A percentile compares a stretch with the other conserved stretches of the same genome.
Evolutionary conservation across 1,140 invertebrate species (phyloP).

Genomic region (Anoplophora glabripennis): DNA sequence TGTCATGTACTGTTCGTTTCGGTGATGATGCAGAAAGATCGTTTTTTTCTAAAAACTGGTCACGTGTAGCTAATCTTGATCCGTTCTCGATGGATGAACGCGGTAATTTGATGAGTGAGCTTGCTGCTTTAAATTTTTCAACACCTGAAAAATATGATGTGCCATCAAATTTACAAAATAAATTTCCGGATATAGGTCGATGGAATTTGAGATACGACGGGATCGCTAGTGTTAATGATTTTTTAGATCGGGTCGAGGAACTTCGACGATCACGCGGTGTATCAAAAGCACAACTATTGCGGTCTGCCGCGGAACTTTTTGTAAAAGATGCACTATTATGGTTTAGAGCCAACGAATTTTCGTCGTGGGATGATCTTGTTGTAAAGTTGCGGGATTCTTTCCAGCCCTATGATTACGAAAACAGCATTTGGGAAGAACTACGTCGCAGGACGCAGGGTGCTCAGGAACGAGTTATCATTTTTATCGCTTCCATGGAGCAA

Average conservation of each 20-base stretch:
- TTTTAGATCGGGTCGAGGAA: constrained; percentile 21
- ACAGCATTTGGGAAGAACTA: constrained; percentile 13
- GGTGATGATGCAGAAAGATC: too few species aligned
- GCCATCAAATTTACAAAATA: too few species aligned
- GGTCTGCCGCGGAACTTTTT: constrained; percentile 18
- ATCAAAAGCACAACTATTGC: constrained; percentile 5
- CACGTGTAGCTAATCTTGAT: too few species aligned
- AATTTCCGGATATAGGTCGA: neutral
- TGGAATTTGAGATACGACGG: constrained; percentile 8
- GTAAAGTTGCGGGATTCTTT: neutral
- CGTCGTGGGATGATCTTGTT: neutral
- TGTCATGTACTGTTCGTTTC: too few species aligned
- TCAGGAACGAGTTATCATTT: neutral
- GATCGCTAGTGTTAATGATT: neutral
- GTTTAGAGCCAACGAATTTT: constrained; percentile 15
- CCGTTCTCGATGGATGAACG: too few species aligned
- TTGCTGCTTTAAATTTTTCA: too few species aligned
- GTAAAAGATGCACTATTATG: constrained; percentile 7
- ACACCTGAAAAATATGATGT: too few species aligned
- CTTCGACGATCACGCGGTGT: constrained; percentile 9
- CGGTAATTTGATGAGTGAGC: too few species aligned
- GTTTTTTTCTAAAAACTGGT: too few species aligned
- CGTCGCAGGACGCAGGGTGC: constrained; percentile 4
- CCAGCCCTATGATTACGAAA: constrained; percentile 11
- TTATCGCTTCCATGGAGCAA: constrained; percentile 6